phyloP scores from a whole-genome alignment of 1,140 invertebrate genomes.

The Medauroidea extradentata region DNA sequence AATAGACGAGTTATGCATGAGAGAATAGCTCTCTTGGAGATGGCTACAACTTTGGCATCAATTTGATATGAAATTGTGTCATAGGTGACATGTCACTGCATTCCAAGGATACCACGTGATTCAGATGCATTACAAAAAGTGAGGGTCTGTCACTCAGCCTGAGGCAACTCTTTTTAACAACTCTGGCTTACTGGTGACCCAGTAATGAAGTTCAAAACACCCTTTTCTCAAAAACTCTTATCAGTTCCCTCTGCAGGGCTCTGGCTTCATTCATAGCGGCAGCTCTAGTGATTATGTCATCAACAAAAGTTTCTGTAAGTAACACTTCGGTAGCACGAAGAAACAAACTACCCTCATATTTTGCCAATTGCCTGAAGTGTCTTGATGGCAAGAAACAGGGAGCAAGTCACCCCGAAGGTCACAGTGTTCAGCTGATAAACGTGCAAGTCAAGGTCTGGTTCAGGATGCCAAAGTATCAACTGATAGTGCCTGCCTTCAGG shows the following conservation, averaged over 20 bases:
- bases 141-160: not conserved
- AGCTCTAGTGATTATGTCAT: constrained; percentile 41
- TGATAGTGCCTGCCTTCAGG: not conserved
- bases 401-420: constrained; percentile 34
- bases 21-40: not conserved
- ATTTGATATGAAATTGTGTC: constrained; percentile 5
- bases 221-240: too few species aligned
- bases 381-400: constrained; percentile 33
- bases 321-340: constrained; percentile 28
- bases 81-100: constrained; percentile 11
- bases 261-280: constrained; percentile 17
- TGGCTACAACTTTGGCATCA: too few species aligned
- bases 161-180: constrained; percentile 3
- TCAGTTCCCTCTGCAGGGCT: constrained; percentile 14
- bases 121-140: constrained; percentile 9
- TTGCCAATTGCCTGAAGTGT: constrained; percentile 31
- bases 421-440: constrained; percentile 33
- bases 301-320: constrained; percentile 41
- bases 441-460: constrained; percentile 14
- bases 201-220: constrained; percentile 20
- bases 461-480: constrained; percentile 24
- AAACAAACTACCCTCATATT: constrained; percentile 24
- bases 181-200: constrained; percentile 1
- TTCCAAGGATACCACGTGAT: too few species aligned
- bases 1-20: not conserved